Conservation (phyloP, 2,888 invertebrate genomes). For the Heliconius erato region DNA sequence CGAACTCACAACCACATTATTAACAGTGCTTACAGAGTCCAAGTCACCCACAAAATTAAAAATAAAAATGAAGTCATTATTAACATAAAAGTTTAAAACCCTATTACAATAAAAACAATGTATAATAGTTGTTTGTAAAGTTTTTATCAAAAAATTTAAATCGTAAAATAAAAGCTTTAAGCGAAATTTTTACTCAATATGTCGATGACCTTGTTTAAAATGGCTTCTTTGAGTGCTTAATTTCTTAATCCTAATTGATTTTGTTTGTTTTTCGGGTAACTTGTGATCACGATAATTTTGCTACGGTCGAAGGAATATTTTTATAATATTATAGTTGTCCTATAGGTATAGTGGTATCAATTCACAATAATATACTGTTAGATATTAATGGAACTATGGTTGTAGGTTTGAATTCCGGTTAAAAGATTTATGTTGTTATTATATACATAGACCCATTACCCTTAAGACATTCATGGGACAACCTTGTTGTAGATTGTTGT, state of each 20-base stretch:
- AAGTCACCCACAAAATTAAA: conserved; percentile 20
- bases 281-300: conserved; percentile 62
- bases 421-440: background rate
- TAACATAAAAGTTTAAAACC: conserved; percentile 4
- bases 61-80: conserved; percentile 19
- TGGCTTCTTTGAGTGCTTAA: conserved; percentile 80
- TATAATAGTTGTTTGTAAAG: conserved; percentile 27
- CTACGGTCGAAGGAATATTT: background rate
- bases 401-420: background rate
- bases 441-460: too few species aligned
- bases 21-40: too few species aligned
- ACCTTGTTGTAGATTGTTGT: too few species aligned
- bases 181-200: conserved; percentile 66
- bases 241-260: conserved; percentile 85
- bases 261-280: conserved; percentile 78
- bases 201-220: conserved; percentile 69
- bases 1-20: background rate
- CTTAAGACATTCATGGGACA: too few species aligned
- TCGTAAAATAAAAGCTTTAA: conserved; percentile 58
- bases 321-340: background rate
- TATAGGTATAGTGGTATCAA: background rate
- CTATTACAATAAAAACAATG: conserved; percentile 35
- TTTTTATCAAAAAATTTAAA: conserved; percentile 47
- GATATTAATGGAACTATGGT: background rate
- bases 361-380: background rate